Conservation (phyloP, 1,140 invertebrate genomes). For the Eufriesea mexicana region DNA sequence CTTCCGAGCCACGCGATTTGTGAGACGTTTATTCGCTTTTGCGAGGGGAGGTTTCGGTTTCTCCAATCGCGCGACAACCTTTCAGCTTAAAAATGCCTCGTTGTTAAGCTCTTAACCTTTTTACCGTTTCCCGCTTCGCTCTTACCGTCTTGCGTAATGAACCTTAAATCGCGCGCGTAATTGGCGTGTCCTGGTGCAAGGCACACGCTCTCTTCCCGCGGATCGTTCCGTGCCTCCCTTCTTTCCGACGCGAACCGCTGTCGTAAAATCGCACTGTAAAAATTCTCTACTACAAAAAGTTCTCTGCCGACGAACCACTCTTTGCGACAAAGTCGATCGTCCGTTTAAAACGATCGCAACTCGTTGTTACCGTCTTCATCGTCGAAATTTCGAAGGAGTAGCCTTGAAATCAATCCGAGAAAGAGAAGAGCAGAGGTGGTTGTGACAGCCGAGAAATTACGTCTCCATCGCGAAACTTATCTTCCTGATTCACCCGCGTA, state of each 20-base stretch:
- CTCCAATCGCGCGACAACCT: conserved; percentile 1
- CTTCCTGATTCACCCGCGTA: no score
- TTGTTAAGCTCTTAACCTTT: conserved; percentile 9
- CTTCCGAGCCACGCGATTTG: conserved; percentile 2
- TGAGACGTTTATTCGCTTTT: conserved; percentile 2
- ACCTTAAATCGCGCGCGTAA: conserved; percentile 60
- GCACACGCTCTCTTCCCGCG: conserved; percentile 58
- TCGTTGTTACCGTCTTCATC: background rate
- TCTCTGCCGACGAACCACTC: background rate
- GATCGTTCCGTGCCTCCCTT: conserved; percentile 26
- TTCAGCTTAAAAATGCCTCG: background rate
- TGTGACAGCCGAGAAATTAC: conserved; percentile 78
- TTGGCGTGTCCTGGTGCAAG: conserved; percentile 74
- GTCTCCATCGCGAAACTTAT: conserved; percentile 70
- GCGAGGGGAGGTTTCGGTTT: conserved; percentile 2
- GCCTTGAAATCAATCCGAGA: conserved; percentile 22
- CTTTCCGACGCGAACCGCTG: conserved; percentile 8
- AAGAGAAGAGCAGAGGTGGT: conserved; percentile 62
- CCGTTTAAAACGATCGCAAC: no score
- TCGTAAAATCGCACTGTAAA: background rate
- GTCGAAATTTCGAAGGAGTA: no score
- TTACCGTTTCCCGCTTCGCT: background rate
- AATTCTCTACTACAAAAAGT: background rate
- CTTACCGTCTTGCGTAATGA: conserved; percentile 32
- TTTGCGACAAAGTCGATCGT: background rate